phyloP scores from a whole-genome alignment of 2,888 invertebrate species.

The Euzophera pinguis region DNA sequence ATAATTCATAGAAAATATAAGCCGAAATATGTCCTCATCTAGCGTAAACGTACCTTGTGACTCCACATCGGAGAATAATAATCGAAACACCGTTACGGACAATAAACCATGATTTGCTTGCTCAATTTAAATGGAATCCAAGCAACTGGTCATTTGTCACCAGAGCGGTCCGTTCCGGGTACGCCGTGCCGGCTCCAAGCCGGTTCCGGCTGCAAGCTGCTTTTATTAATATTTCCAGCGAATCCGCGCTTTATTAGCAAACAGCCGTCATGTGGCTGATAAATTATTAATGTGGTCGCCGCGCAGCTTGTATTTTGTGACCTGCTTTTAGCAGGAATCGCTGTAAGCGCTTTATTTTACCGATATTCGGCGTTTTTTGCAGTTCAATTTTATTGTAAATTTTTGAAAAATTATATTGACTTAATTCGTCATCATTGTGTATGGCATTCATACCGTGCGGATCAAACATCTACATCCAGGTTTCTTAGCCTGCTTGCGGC shows the following conservation, averaged over 20 bases:
- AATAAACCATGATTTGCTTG: slow-evolving; percentile 34
- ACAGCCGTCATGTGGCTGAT: slow-evolving; percentile 78
- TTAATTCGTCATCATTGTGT: too few species aligned
- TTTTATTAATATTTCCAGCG: slow-evolving; percentile 79
- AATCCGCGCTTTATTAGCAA: slow-evolving; percentile 79
- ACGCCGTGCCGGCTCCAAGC: slow-evolving; percentile 38
- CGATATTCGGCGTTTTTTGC: slow-evolving; percentile 17
- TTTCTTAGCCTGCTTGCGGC: too few species aligned
- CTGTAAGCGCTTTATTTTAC: slow-evolving; percentile 27
- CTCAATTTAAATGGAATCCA: slow-evolving; percentile 68
- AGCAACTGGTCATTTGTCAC: slow-evolving; percentile 74
- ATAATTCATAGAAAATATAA: not conserved
- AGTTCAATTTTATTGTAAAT: not conserved
- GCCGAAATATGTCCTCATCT: too few species aligned
- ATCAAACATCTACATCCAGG: too few species aligned
- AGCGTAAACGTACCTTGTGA: too few species aligned
- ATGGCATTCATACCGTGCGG: too few species aligned
- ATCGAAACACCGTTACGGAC: not conserved
- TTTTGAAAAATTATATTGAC: not conserved
- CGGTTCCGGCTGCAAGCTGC: slow-evolving; percentile 69
- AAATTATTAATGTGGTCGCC: slow-evolving; percentile 78
- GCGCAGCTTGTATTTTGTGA: slow-evolving; percentile 64
- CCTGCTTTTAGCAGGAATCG: slow-evolving; percentile 44
- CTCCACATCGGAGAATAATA: not conserved
- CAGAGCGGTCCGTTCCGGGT: slow-evolving; percentile 35